These are phyloP conservation scores for Chaetodon auriga DNA, from an alignment of 2,113 vertebrate species.

Conservation along the genomic window DNA sequence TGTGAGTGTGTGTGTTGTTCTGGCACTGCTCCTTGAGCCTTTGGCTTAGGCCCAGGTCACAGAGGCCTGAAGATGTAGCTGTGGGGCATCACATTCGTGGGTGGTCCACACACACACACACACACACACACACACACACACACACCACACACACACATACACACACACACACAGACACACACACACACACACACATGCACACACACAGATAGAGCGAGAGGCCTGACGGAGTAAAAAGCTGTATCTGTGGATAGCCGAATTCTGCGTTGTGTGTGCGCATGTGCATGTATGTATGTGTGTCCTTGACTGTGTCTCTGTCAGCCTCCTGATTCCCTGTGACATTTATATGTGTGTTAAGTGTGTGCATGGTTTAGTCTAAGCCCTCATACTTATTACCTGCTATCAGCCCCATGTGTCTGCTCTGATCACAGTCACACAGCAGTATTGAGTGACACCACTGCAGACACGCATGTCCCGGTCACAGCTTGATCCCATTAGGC, in stretches of 20 bases:
- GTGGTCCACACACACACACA: conserved; percentile 64
- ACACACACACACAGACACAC: not conserved
- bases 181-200: conserved; percentile 5
- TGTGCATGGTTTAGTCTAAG: conserved; percentile 52
- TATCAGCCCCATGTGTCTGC: conserved; percentile 56
- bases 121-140: conserved; percentile 7
- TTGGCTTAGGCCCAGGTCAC: conserved; percentile 58
- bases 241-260: conserved; percentile 11
- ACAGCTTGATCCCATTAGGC: conserved; percentile 82
- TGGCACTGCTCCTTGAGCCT: conserved; percentile 44
- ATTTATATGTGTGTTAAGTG: conserved; percentile 42
- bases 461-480: conserved; percentile 62
- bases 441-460: conserved; percentile 67
- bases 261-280: not conserved
- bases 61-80: conserved; percentile 56
- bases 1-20: conserved; percentile 11
- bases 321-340: conserved; percentile 60
- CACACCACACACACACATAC: conserved; percentile 2
- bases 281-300: not conserved
- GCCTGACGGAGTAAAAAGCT: not conserved
- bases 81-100: conserved; percentile 62
- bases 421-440: conserved; percentile 64
- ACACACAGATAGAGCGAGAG: conserved; percentile 3
- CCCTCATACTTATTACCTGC: conserved; percentile 62
- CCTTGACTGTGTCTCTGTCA: conserved; percentile 41